Percentiles rank a stretch among this genome's conserved stretches.
These are phyloP conservation scores for Salvelinus namaycush DNA, from an alignment of 2,113 vertebrate genomes.

Conservation along the genomic window DNA sequence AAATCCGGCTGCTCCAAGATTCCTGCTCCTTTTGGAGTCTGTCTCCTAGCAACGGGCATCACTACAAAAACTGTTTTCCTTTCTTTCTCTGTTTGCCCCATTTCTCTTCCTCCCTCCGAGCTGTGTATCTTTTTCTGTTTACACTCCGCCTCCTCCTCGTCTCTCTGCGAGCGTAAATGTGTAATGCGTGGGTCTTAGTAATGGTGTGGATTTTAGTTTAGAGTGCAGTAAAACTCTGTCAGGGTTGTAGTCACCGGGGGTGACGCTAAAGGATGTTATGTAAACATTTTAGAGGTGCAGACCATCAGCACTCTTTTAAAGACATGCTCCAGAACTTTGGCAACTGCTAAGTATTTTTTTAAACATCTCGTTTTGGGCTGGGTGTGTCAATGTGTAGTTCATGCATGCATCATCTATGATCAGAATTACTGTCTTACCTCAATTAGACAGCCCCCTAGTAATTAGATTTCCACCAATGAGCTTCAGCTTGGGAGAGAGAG, in stretches of 20 bases:
- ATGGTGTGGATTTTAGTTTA: conserved; percentile 39
- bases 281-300: not conserved
- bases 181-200: conserved; percentile 26
- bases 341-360: too few species aligned
- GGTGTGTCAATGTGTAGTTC: too few species aligned
- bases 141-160: conserved; percentile 29
- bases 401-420: too few species aligned
- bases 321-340: too few species aligned
- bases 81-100: conserved; percentile 17
- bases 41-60: conserved; percentile 62
- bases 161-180: conserved; percentile 38
- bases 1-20: conserved; percentile 51
- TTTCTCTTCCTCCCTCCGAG: conserved; percentile 27
- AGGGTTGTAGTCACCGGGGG: conserved; percentile 31
- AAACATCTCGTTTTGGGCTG: too few species aligned
- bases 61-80: conserved; percentile 46
- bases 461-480: too few species aligned
- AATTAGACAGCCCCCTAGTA: too few species aligned
- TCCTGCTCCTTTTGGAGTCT: conserved; percentile 41
- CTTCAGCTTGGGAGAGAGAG: too few species aligned
- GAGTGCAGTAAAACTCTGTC: conserved; percentile 40
- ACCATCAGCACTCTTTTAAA: too few species aligned
- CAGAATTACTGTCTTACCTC: too few species aligned
- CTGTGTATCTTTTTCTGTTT: conserved; percentile 41
- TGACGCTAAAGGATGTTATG: conserved; percentile 23